Percentiles rank a stretch among this genome's conserved stretches.
Evolutionary conservation across 2,888 invertebrate genomes (phyloP).

Genomic region (Lasius platythorax): DNA sequence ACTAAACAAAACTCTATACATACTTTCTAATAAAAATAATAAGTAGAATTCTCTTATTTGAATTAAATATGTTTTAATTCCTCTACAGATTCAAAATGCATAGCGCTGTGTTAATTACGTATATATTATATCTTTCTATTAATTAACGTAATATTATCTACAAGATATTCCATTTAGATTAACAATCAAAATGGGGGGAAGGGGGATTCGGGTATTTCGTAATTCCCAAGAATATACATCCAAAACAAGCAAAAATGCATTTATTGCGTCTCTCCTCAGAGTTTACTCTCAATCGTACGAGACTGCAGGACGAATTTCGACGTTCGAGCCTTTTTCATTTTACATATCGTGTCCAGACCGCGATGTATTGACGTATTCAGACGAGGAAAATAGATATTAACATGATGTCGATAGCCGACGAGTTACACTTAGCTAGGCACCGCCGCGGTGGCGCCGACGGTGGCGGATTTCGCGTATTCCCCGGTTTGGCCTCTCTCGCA

Average conservation of each 20-base stretch:
- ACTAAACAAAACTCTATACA: not conserved
- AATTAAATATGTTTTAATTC: not conserved
- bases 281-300: not conserved
- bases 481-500: slow-evolving; percentile 68
- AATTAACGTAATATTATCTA: not conserved
- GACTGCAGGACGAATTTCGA: not conserved
- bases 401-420: slow-evolving; percentile 25
- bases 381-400: slow-evolving; percentile 21
- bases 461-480: slow-evolving; percentile 68
- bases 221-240: not conserved
- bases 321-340: not conserved
- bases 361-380: not conserved
- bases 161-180: not conserved
- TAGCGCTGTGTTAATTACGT: not conserved
- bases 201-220: not conserved
- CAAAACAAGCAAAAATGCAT: not conserved
- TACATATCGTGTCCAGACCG: not conserved
- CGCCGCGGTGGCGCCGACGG: slow-evolving; percentile 78
- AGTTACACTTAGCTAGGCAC: slow-evolving; percentile 47
- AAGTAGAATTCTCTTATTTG: not conserved
- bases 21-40: not conserved
- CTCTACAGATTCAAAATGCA: not conserved
- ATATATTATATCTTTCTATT: not conserved
- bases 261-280: not conserved
- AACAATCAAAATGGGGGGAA: not conserved